phyloP scores from a whole-genome alignment of 2,113 vertebrate genomes.

The Rynchops niger region DNA sequence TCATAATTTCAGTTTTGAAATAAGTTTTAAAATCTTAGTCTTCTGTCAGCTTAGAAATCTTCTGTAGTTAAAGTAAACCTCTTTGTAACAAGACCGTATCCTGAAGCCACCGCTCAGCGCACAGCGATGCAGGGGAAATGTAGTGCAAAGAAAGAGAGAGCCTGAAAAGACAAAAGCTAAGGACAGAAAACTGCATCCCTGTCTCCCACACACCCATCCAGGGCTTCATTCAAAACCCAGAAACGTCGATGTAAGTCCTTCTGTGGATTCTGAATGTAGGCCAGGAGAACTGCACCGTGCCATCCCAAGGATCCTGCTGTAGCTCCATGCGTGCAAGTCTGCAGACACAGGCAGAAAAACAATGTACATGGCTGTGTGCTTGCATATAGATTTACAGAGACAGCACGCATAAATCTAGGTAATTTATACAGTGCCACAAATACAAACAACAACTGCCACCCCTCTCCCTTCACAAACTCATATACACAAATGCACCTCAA shows the following conservation, averaged over 20 bases:
- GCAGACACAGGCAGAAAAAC: not conserved
- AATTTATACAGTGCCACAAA: conserved; percentile 40
- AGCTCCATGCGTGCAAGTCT: not conserved
- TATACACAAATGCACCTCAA: conserved; percentile 11
- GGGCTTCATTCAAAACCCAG: not conserved
- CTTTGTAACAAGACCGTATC: not conserved
- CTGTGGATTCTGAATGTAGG: not conserved
- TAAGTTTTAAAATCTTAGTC: not conserved
- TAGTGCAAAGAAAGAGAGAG: not conserved
- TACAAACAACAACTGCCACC: not conserved
- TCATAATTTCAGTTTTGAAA: not conserved
- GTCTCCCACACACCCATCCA: not conserved
- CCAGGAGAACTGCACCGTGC: not conserved
- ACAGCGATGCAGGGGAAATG: not conserved
- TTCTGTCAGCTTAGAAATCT: not conserved
- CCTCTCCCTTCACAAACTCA: conserved; percentile 1
- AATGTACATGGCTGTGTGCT: not conserved
- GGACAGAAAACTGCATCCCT: not conserved
- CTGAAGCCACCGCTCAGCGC: not conserved
- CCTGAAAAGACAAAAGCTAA: not conserved
- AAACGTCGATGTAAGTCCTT: accelerated
- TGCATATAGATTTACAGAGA: not conserved
- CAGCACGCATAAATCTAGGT: not conserved
- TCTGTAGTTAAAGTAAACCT: not conserved
- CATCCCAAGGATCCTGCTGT: not conserved